Conservation (phyloP, 2,888 invertebrate species). For the Cerceris ruficornis region DNA sequence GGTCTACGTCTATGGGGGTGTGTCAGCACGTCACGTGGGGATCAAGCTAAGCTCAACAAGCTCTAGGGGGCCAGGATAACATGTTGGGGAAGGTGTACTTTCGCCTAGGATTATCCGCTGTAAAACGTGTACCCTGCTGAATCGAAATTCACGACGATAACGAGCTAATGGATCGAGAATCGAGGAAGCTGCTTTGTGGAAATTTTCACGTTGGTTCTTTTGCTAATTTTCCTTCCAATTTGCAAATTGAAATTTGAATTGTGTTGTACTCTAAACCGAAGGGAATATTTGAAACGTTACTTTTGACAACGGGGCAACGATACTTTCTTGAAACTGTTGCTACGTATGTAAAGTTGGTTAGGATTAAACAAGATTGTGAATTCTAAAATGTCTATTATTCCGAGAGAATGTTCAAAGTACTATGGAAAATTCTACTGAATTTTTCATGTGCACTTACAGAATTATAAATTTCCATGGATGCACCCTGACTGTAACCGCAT, state of each 20-base stretch:
- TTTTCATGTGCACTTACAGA: constrained; percentile 74
- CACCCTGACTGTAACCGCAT: constrained; percentile 88
- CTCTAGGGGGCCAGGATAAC: constrained; percentile 72
- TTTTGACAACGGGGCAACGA: no score
- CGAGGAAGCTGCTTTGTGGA: no score
- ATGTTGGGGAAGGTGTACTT: constrained; percentile 65
- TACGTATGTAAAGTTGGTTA: no score
- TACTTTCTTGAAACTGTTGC: no score
- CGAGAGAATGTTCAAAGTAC: neutral
- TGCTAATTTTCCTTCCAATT: neutral
- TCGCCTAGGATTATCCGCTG: constrained; percentile 75
- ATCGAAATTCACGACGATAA: neutral
- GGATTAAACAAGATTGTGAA: no score
- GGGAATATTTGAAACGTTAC: neutral
- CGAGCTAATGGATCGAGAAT: no score
- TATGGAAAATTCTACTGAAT: neutral
- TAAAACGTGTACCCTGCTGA: constrained; percentile 57
- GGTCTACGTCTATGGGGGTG: constrained; percentile 59
- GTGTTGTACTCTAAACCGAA: neutral
- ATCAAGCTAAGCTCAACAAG: constrained; percentile 78
- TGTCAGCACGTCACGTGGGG: constrained; percentile 74
- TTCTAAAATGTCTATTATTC: constrained; percentile 8
- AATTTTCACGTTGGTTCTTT: no score
- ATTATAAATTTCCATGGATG: constrained; percentile 85
- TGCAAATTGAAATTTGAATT: neutral